Conservation (phyloP, 2,797 vertebrate species). For the Chiloscyllium punctatum region DNA sequence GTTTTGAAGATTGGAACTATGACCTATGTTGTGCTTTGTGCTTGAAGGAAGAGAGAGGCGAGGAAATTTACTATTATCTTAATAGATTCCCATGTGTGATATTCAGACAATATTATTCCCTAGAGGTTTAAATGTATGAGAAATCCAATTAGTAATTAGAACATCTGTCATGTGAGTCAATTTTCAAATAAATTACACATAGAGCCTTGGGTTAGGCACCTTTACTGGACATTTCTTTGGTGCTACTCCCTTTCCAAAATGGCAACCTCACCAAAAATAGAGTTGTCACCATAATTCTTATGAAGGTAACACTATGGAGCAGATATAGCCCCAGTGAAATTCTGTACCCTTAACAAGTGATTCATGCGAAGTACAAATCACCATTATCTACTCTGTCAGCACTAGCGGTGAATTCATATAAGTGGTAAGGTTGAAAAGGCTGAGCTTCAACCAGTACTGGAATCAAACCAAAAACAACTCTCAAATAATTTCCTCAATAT, state of each 20-base stretch:
- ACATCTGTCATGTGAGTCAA: not conserved
- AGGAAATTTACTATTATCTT: not conserved
- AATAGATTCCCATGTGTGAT: not conserved
- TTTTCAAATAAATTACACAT: not conserved
- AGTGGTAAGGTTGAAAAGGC: too few species aligned
- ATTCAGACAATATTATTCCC: not conserved
- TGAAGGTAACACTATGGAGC: not conserved
- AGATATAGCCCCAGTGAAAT: not conserved
- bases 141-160: not conserved
- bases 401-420: too few species aligned
- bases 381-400: too few species aligned
- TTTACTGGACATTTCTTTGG: not conserved
- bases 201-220: not conserved
- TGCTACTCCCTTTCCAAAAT: not conserved
- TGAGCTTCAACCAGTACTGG: too few species aligned
- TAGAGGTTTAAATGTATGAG: not conserved
- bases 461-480: too few species aligned
- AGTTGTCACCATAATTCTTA: not conserved
- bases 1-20: not conserved
- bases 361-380: too few species aligned
- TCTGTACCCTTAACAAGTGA: not conserved
- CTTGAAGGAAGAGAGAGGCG: not conserved
- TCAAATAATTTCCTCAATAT: too few species aligned
- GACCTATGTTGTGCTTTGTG: too few species aligned
- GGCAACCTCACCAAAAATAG: not conserved